These are phyloP conservation scores for Heliconius ethilla DNA, from an alignment of 2,888 invertebrate species.

Conservation along the genomic window DNA sequence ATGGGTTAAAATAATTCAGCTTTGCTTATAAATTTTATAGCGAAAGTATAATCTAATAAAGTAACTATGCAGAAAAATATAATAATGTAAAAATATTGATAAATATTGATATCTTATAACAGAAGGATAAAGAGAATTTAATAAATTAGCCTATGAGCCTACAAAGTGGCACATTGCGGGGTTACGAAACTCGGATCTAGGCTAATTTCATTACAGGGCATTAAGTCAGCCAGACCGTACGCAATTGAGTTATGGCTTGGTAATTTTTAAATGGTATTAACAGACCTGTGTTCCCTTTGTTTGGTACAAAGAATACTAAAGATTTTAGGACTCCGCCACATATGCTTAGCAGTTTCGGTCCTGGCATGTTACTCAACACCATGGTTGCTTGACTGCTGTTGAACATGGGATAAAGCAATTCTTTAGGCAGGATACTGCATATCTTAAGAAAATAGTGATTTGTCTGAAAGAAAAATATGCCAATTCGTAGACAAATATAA, in stretches of 20 bases:
- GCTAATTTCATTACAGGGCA: slow-evolving; percentile 22
- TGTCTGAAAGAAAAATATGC: slow-evolving; percentile 50
- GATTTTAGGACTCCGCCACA: slow-evolving; percentile 69
- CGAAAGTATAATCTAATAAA: slow-evolving; percentile 7
- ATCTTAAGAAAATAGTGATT: slow-evolving; percentile 77
- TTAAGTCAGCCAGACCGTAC: slow-evolving; percentile 6
- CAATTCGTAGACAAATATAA: background rate
- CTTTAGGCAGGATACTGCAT: slow-evolving; percentile 68
- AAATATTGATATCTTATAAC: background rate
- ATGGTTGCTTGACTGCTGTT: slow-evolving; percentile 74
- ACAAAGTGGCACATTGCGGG: slow-evolving; percentile 1
- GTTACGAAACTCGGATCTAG: slow-evolving; percentile 15
- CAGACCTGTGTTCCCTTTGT: slow-evolving; percentile 74
- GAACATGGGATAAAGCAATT: slow-evolving; percentile 62
- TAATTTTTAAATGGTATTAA: background rate
- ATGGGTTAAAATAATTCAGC: slow-evolving; percentile 15
- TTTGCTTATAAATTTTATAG: background rate
- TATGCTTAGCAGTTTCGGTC: slow-evolving; percentile 66
- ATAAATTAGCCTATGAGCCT: background rate
- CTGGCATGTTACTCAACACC: slow-evolving; percentile 79
- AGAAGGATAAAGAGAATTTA: background rate
- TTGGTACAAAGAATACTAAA: slow-evolving; percentile 79
- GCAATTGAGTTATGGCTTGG: slow-evolving; percentile 4
- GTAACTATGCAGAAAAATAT: background rate
- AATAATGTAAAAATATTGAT: background rate